A percentile compares a stretch with the other conserved stretches of the same genome.
These are phyloP conservation scores for Drosophila murphyi DNA, from an alignment of 1,140 invertebrate species.

Conservation along the genomic window DNA sequence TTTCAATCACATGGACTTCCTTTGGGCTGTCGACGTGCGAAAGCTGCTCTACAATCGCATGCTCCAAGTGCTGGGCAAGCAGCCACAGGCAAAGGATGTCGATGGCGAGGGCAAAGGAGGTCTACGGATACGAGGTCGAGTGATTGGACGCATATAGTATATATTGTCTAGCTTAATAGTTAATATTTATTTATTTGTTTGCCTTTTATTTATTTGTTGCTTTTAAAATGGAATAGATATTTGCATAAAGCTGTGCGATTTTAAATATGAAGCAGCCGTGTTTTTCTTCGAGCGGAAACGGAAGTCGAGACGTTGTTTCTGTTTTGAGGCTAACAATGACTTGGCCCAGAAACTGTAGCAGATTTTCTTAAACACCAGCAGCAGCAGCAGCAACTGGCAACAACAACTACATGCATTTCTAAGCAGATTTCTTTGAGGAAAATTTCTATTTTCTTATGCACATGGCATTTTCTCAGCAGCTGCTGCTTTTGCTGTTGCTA, in stretches of 20 bases:
- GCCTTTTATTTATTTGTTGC: constrained; percentile 21
- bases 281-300: constrained; percentile 56
- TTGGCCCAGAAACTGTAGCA: constrained; percentile 60
- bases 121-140: constrained; percentile 5
- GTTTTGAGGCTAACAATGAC: constrained; percentile 34
- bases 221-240: constrained; percentile 68
- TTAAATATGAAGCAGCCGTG: constrained; percentile 54
- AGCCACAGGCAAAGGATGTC: constrained; percentile 8
- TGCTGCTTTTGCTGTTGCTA: constrained; percentile 33
- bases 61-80: constrained; percentile 81
- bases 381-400: constrained; percentile 16
- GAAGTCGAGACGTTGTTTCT: constrained; percentile 68
- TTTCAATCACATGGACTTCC: constrained; percentile 89
- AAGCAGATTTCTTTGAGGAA: constrained; percentile 74
- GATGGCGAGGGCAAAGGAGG: constrained; percentile 19
- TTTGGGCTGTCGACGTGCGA: constrained; percentile 88
- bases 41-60: constrained; percentile 87
- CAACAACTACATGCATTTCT: constrained; percentile 64
- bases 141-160: constrained; percentile 12
- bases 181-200: constrained; percentile 77
- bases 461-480: constrained; percentile 67
- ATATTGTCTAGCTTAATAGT: constrained; percentile 21
- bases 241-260: constrained; percentile 55
- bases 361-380: constrained; percentile 46
- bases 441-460: constrained; percentile 74